Conservation (phyloP, 2,888 invertebrate species). For the Mayetiola destructor region DNA sequence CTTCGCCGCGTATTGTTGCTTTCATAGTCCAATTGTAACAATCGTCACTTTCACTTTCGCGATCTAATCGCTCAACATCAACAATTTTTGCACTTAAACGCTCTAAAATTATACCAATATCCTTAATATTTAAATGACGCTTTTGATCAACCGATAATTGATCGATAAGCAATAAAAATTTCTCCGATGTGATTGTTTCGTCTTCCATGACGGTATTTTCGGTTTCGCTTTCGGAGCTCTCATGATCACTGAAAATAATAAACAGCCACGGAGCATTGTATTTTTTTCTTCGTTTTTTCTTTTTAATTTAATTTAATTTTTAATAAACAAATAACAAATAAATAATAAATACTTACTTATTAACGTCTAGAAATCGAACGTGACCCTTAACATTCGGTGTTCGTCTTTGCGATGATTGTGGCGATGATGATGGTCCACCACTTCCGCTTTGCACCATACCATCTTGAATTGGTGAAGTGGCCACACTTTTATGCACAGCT, state of each 20-base stretch:
- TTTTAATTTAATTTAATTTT: too few relatives aligned
- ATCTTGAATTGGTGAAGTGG: constrained; percentile 84
- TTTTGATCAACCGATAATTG: constrained; percentile 86
- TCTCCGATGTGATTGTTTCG: constrained; percentile 76
- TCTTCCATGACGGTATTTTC: constrained; percentile 84
- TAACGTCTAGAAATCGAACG: constrained; percentile 72
- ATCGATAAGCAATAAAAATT: constrained; percentile 84
- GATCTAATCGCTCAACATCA: constrained; percentile 81
- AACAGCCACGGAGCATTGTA: too few relatives aligned
- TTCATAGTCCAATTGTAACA: constrained; percentile 96
- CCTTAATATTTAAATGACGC: constrained; percentile 82
- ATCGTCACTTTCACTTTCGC: constrained; percentile 84
- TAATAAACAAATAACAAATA: too few relatives aligned
- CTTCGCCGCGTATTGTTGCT: constrained; percentile 84
- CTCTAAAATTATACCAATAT: constrained; percentile 88
- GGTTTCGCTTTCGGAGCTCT: constrained; percentile 84
- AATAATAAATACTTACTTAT: too few relatives aligned
- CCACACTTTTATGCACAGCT: constrained; percentile 82
- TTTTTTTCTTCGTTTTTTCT: too few relatives aligned
- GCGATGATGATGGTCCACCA: constrained; percentile 40
- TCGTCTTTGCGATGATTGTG: constrained; percentile 32
- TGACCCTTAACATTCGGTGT: constrained; percentile 51
- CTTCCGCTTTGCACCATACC: constrained; percentile 39
- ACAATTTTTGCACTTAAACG: constrained; percentile 83
- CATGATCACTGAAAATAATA: too few relatives aligned